Evolutionary conservation across 37 sponge, comb jelly and placozoan species (phyloP).

Genomic region (Ianthella basta): DNA sequence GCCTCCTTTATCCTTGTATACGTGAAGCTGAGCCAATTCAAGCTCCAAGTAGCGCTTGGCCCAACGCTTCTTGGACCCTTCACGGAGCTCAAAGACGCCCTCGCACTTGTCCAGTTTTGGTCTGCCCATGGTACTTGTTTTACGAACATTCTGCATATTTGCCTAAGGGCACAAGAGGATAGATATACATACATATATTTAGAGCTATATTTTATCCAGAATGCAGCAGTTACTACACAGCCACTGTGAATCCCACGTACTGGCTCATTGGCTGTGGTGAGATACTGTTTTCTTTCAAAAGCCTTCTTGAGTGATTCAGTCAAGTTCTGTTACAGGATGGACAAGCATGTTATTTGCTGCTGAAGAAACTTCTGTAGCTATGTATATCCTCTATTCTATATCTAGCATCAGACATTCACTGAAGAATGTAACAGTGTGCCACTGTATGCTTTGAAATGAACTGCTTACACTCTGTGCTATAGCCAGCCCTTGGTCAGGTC

Average conservation of each 20-base stretch:
- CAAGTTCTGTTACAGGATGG: background rate
- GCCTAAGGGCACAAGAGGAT: background rate
- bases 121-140: background rate
- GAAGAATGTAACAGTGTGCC: too few relatives aligned
- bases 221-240: too few relatives aligned
- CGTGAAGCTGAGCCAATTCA: constrained; percentile 71
- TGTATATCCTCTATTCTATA: too few relatives aligned
- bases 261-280: background rate
- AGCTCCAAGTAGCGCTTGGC: constrained; percentile 74
- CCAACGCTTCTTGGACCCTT: constrained; percentile 68
- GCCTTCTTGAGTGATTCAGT: constrained; percentile 13
- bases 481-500: background rate
- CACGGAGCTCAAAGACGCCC: constrained; percentile 56
- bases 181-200: too few relatives aligned
- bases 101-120: constrained; percentile 43
- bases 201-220: too few relatives aligned
- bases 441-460: background rate
- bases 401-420: too few relatives aligned
- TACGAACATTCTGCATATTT: background rate
- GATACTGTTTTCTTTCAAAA: background rate
- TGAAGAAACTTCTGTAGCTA: too few relatives aligned
- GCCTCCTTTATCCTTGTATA: constrained; percentile 62
- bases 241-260: too few relatives aligned
- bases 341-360: too few relatives aligned
- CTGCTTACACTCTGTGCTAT: background rate